A percentile compares a stretch with the other conserved stretches of the same genome.
Evolutionary conservation across 2,113 vertebrate species (phyloP).

Genomic region (Oreochromis tanganicae): DNA sequence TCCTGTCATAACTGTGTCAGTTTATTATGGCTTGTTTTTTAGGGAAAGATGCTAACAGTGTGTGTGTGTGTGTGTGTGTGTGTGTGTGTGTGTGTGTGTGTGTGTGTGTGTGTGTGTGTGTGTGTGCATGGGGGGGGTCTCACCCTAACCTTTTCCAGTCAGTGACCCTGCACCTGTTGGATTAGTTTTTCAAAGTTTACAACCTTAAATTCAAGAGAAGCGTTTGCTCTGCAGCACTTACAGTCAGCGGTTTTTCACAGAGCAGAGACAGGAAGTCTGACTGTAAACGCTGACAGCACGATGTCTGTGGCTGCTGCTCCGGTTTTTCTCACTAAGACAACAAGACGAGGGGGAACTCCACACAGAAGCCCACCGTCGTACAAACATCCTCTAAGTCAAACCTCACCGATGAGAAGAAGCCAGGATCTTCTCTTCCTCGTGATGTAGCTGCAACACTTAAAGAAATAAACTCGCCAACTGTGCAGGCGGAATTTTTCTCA

Average conservation of each 20-base stretch:
- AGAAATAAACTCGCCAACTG: neutral
- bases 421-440: neutral
- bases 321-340: neutral
- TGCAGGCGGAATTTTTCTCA: accelerated
- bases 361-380: neutral
- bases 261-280: neutral
- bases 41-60: neutral
- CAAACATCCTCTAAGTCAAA: neutral
- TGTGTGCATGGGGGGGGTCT: accelerated
- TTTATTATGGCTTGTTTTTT: slow-evolving; percentile 33
- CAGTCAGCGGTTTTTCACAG: neutral
- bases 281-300: neutral
- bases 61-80: slow-evolving; percentile 10
- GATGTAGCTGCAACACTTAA: neutral
- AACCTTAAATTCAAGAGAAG: neutral
- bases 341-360: neutral
- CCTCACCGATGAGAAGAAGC: neutral
- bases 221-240: neutral
- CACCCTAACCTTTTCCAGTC: too few species aligned
- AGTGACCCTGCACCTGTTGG: neutral
- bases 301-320: neutral
- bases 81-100: slow-evolving; percentile 8
- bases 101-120: accelerated
- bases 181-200: neutral
- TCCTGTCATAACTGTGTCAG: slow-evolving; percentile 58